Base-by-base conservation (phyloP, 2,888 invertebrate genomes). In the Heliconius charithonia region DNA sequence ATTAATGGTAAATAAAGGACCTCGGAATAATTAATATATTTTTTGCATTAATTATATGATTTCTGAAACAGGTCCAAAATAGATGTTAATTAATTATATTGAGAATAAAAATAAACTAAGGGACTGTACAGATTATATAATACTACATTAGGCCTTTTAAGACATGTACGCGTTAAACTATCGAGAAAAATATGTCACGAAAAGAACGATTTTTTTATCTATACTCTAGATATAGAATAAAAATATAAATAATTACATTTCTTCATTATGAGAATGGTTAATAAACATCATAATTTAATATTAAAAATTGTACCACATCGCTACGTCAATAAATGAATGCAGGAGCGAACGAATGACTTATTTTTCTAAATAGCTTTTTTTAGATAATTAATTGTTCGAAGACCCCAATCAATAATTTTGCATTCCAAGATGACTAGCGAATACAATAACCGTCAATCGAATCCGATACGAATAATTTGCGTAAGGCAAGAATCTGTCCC, bases 91-190 rank as follows among this genome's bases (percentile, higher is more conserved):
- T 71, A 63, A 56, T 71, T 25, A 29, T 37, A 62, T 51, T 62
- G 63, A 67, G 25, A 27, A 41, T 59, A 77, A 77, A 79, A 67
- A 75, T 76, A 80, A 67, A 79, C 65, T 73, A 67, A 80, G 65
- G 45, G 25, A 71, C 81, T 81, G 74, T 81, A 81, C 80, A 80
- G 71, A 79, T 70, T 79, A 75, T 81, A 79, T 71, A 69, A 75
- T 59, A 81, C 51, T 71, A 75, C 16, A 75, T 81, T 81, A 81
- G 81, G 81, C 81, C 81, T 62, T 74, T 66, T 25, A 66, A 72
- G 16, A 71, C 37, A 71, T 51, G 22, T 29, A 32, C 10, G 56
- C 27, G 27, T n/a, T 41, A 27, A 63, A 62, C 59, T 37, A 66
- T 67, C 37, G 67, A 67, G 67, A 63, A 63, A 74, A 74, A 63